Percentiles rank a stretch among this genome's conserved stretches.
Conservation (phyloP, 2,888 invertebrate genomes). For the Rotaria socialis region DNA sequence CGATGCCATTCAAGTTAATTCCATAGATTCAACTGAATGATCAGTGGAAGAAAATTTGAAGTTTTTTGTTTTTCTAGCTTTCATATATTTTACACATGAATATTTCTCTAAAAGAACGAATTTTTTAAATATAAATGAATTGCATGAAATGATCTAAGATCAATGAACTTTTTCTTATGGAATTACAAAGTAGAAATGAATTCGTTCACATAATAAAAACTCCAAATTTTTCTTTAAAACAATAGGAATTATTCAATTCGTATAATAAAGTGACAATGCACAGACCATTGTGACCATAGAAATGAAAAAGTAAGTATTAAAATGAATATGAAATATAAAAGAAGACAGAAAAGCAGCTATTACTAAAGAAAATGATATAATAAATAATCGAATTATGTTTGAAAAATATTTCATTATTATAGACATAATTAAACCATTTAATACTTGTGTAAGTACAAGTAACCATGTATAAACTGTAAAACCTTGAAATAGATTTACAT, state of each 20-base stretch:
- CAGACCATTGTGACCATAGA: conserved; percentile 28
- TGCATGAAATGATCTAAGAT: no score
- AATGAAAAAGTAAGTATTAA: conserved; percentile 40
- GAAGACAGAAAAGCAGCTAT: conserved; percentile 39
- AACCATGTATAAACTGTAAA: conserved; percentile 53
- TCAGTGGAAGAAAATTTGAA: no score
- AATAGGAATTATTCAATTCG: background rate
- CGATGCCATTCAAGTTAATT: no score
- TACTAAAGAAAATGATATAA: conserved; percentile 40
- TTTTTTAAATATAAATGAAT: no score
- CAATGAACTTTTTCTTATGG: no score
- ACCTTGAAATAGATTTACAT: conserved; percentile 49
- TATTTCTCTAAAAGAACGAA: no score
- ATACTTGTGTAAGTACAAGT: conserved; percentile 52
- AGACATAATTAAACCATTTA: conserved; percentile 57
- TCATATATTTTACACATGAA: no score
- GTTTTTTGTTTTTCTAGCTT: no score
- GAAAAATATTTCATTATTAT: conserved; percentile 58
- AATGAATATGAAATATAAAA: conserved; percentile 39
- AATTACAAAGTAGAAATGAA: no score
- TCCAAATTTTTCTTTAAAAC: no score
- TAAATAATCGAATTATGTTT: conserved; percentile 56
- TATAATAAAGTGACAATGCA: conserved; percentile 40
- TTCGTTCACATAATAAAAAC: no score
- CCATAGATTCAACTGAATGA: no score